Conservation (phyloP, 1,140 invertebrate species). For the Drosophila mayri region DNA sequence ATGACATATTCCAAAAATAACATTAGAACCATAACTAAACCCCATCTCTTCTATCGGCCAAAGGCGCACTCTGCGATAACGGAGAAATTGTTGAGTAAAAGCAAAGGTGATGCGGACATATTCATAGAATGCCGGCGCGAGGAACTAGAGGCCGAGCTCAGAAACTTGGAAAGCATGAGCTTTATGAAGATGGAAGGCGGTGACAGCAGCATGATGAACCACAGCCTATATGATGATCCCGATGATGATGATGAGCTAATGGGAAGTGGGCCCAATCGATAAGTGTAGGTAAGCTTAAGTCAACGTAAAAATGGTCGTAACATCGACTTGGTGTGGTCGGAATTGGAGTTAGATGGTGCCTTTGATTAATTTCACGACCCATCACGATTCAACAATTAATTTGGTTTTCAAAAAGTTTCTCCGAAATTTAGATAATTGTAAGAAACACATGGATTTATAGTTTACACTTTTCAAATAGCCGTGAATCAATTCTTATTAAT, state of each 20-base stretch:
- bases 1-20: slow-evolving; percentile 92
- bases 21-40: slow-evolving; percentile 94
- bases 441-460: slow-evolving; percentile 1
- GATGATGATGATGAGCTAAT: slow-evolving; percentile 34
- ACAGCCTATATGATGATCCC: slow-evolving; percentile 36
- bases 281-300: slow-evolving; percentile 37
- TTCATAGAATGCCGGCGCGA: slow-evolving; percentile 53
- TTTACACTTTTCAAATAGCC: neutral
- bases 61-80: slow-evolving; percentile 74
- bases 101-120: slow-evolving; percentile 53
- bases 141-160: slow-evolving; percentile 55
- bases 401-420: slow-evolving; percentile 1
- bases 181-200: slow-evolving; percentile 57
- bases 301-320: neutral
- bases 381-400: slow-evolving; percentile 1
- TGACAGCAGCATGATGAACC: slow-evolving; percentile 44
- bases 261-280: slow-evolving; percentile 14
- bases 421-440: slow-evolving; percentile 11
- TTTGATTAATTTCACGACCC: slow-evolving; percentile 9
- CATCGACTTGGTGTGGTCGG: neutral
- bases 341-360: slow-evolving; percentile 8
- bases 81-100: slow-evolving; percentile 57
- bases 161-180: slow-evolving; percentile 53
- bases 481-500: neutral
- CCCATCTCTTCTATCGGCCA: slow-evolving; percentile 95